Base-by-base conservation (phyloP, 1,140 invertebrate species). In the Ceratina japonica region DNA sequence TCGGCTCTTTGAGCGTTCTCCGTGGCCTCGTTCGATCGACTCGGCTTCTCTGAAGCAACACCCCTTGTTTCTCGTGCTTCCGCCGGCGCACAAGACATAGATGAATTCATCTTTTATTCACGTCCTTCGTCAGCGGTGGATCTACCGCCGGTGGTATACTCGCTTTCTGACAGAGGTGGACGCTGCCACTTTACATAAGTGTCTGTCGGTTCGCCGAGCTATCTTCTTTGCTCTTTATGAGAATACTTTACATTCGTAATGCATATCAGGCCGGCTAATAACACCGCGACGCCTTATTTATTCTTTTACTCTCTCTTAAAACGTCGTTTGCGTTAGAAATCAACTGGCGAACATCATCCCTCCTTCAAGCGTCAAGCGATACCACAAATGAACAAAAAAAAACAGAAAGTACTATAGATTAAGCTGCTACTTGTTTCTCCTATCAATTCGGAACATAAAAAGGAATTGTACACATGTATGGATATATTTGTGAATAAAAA, bases 31-130 rank as follows among this genome's bases (percentile, higher is more conserved):
- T 68, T 80, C n/a, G 31, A 31, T 27, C 58, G 52, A 4, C 20
- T 51, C n/a, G 52, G 51, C 31, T 52, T 44, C 37, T 56, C 54
- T 20, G 52, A 75, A 65, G 62, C 82, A 75, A 56, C 62, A 54
- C 59, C 66, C 68, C 81, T 71, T 83, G 81, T 83, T 83, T 75
- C 81, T 84, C 15, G 61, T 75, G 61, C 69, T 83, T 63, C 62
- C 20, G 64, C 56, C 52, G 51, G 59, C 75, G 75, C 56, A 83
- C 76, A 83, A 79, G 81, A 84, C 85, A 81, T 79, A 83, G 87
- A 90, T 88, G 83, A 88, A 89, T 89, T 89, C 85, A 90, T 90
- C 80, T 89, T 89, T 90, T 90, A 90, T 90, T 89, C 89, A 90
- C 89, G 87, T 59, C 44, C 61, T 51, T 64, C 69, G 63, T 56